Base-by-base conservation (phyloP, 2,797 vertebrate genomes). In the Clarias fuscus region DNA sequence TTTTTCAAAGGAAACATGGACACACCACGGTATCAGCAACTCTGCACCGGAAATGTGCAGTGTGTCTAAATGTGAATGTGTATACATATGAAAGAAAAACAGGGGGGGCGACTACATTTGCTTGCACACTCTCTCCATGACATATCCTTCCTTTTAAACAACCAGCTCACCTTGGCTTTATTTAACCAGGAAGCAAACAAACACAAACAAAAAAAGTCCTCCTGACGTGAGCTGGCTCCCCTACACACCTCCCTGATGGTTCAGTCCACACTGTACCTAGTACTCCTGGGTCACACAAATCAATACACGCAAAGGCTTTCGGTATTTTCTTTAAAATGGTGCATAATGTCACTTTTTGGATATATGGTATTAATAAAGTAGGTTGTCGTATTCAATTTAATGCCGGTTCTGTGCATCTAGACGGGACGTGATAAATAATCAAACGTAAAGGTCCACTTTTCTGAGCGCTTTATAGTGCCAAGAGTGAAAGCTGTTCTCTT, bases 251-350 rank as follows among this genome's bases (percentile, higher is more conserved):
- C 91, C 84, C 86, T 13, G 83, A 94, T 96, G 95, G 95, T 96
- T 94, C 85, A 87, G 93, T 87, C 95, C 94, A 93, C 93, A 94
- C 94, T 95, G 93, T 95, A 94, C 95, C 94, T 94, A 94, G 94
- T 93, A 92, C 94, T 95, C 95, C 95, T 95, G 95, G 95, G 95
- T 96, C 95, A 10, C n/a, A 67, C 14, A 48, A 18, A 82, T 67
- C 62, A 27, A 68, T 67, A 67, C 18, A 8, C 58, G 48, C 48
- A 53, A 53, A 0, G 58, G 30, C 18, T 37, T 37, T 20, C 11
- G 2, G 14, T 27, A 56, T 33, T 68, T 30, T 56, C 43, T 17
- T 15, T 53, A 82, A 20, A 68, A 18, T 56, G 30, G 20, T 27
- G 8, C 15, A 24, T 14, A 14, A 81, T n/a, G 1, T 11, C 30